A percentile compares a stretch with the other conserved stretches of the same genome.
phyloP scores from a whole-genome alignment of 2,888 invertebrate genomes.

The Hydrotaea diabolus region DNA sequence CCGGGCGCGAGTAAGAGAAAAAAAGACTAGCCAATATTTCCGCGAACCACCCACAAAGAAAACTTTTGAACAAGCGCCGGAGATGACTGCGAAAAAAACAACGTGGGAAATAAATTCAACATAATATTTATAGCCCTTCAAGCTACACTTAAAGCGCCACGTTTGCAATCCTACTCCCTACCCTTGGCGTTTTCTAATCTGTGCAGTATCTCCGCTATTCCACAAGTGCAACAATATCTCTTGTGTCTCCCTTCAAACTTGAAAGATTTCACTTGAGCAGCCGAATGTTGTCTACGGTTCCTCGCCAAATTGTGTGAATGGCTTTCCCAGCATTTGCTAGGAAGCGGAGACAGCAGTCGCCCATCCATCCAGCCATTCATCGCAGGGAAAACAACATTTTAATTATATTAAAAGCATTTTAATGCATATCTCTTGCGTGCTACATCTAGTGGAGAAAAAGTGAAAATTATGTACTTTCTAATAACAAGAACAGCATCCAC shows the following conservation, averaged over 20 bases:
- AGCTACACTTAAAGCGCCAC: not conserved
- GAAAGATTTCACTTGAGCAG: not conserved
- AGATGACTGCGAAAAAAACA: not conserved
- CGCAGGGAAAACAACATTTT: slow-evolving; percentile 33
- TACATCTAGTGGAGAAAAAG: slow-evolving; percentile 10
- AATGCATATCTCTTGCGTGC: slow-evolving; percentile 18
- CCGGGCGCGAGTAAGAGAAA: not conserved
- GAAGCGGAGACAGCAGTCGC: not conserved
- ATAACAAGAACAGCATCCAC: not conserved
- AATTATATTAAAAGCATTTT: slow-evolving; percentile 41
- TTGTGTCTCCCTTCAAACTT: not conserved
- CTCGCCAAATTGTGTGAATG: not conserved
- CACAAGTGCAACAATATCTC: not conserved
- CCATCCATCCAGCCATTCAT: no score
- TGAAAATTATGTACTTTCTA: slow-evolving; percentile 26
- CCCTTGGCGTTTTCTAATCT: not conserved
- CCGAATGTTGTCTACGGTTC: slow-evolving; percentile 14
- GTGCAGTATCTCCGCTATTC: not conserved
- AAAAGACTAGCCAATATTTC: slow-evolving; percentile 9
- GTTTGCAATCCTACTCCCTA: not conserved
- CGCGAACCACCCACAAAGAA: not conserved
- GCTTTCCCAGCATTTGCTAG: not conserved
- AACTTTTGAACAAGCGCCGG: slow-evolving; percentile 9
- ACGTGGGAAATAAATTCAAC: slow-evolving; percentile 13
- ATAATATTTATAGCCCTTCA: slow-evolving; percentile 24